phyloP scores from a whole-genome alignment of 2,888 invertebrate genomes.

The Nomada fucata region DNA sequence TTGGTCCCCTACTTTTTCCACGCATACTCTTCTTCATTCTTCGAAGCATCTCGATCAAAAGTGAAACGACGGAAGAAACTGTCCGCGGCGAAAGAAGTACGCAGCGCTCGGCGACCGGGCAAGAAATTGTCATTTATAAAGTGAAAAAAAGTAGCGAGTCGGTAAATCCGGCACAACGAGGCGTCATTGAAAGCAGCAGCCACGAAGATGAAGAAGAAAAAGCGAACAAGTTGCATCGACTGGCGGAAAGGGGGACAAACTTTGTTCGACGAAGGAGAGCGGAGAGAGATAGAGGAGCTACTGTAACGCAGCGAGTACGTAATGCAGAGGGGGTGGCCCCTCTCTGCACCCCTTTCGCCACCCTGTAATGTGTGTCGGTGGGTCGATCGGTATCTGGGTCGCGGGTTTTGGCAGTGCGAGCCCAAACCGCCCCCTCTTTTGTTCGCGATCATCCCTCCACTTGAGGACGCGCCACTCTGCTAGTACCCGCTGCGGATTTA shows the following conservation, averaged over 20 bases:
- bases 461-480: constrained; percentile 53
- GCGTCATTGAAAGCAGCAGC: constrained; percentile 16
- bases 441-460: constrained; percentile 58
- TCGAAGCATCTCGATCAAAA: not conserved
- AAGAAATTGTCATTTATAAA: constrained; percentile 4
- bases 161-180: constrained; percentile 5
- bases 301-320: constrained; percentile 49
- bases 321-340: constrained; percentile 22
- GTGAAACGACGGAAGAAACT: not conserved
- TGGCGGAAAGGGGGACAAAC: constrained; percentile 3
- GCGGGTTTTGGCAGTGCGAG: constrained; percentile 83
- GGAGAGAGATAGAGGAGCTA: constrained; percentile 9
- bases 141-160: not conserved
- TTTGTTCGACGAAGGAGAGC: not conserved
- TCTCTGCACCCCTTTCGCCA: constrained; percentile 8
- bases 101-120: not conserved
- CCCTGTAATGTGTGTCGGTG: constrained; percentile 77
- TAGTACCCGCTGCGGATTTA: constrained; percentile 49
- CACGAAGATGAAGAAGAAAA: constrained; percentile 7
- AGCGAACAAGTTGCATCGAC: constrained; percentile 8
- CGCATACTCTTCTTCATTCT: not conserved
- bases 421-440: constrained; percentile 61
- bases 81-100: not conserved
- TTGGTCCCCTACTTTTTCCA: not conserved
- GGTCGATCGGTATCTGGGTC: constrained; percentile 84